These are phyloP conservation scores for Dipodomys ordii DNA, from an alignment of 2,113 vertebrate species.

Conservation along the genomic window DNA sequence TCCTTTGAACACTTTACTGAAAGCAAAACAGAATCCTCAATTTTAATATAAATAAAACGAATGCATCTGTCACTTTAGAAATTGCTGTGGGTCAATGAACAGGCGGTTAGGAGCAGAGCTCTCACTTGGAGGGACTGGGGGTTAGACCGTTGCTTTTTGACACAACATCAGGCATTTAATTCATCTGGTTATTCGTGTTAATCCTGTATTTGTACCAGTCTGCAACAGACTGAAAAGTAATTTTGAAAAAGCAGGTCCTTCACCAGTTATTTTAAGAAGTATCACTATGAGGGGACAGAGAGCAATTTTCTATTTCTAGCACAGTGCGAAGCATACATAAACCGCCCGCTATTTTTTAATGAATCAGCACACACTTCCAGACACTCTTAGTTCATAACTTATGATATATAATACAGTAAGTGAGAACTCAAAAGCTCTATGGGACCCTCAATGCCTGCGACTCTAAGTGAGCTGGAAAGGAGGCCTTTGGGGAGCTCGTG, in stretches of 20 bases:
- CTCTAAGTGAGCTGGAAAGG: not conserved
- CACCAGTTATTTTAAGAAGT: constrained; percentile 20
- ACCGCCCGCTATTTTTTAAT: not conserved
- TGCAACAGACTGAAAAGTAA: constrained; percentile 57
- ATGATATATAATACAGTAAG: not conserved
- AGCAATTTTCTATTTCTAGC: not conserved
- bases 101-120: not conserved
- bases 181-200: constrained; percentile 19
- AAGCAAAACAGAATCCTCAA: not conserved
- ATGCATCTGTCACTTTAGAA: not conserved
- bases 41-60: not conserved
- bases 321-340: not conserved
- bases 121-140: no score
- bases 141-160: not conserved
- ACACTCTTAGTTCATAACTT: not conserved
- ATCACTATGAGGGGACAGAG: not conserved
- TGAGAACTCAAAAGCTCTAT: constrained; percentile 29
- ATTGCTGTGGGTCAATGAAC: not conserved
- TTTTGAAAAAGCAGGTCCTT: constrained; percentile 29
- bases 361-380: not conserved
- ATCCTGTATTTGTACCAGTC: constrained; percentile 3
- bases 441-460: not conserved
- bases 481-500: not conserved
- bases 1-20: not conserved
- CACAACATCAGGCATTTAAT: not conserved